These are phyloP conservation scores for Smittia sp. DNA, from an alignment of 2,888 invertebrate species.

Conservation along the genomic window DNA sequence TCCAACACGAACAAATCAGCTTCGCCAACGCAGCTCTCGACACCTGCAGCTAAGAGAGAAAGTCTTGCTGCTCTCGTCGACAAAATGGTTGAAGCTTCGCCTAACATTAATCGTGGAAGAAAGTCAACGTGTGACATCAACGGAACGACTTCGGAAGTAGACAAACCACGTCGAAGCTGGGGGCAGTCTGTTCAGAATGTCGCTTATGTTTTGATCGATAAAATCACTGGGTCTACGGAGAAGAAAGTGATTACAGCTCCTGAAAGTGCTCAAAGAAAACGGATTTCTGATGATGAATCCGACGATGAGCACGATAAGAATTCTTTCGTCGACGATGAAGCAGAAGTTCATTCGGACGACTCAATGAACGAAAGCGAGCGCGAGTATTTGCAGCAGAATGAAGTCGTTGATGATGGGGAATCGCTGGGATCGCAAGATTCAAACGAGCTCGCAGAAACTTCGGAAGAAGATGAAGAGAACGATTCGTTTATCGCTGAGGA, in stretches of 20 bases:
- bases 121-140: background rate
- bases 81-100: background rate
- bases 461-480: constrained; percentile 51
- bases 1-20: background rate
- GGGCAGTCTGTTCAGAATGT: background rate
- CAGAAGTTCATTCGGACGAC: constrained; percentile 46
- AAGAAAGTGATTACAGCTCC: background rate
- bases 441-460: constrained; percentile 51
- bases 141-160: background rate
- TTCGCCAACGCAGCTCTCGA: background rate
- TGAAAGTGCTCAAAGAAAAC: background rate
- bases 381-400: constrained; percentile 56
- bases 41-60: background rate
- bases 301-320: constrained; percentile 42
- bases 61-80: background rate
- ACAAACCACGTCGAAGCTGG: background rate
- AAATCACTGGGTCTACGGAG: background rate
- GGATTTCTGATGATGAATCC: constrained; percentile 39
- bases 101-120: background rate
- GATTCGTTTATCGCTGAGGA: constrained; percentile 60
- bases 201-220: background rate
- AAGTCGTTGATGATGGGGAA: constrained; percentile 56
- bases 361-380: constrained; percentile 56
- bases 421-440: constrained; percentile 55
- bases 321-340: constrained; percentile 48